Evolutionary conservation across 2,797 vertebrate species (phyloP).

Genomic region (Protonibea diacanthus): DNA sequence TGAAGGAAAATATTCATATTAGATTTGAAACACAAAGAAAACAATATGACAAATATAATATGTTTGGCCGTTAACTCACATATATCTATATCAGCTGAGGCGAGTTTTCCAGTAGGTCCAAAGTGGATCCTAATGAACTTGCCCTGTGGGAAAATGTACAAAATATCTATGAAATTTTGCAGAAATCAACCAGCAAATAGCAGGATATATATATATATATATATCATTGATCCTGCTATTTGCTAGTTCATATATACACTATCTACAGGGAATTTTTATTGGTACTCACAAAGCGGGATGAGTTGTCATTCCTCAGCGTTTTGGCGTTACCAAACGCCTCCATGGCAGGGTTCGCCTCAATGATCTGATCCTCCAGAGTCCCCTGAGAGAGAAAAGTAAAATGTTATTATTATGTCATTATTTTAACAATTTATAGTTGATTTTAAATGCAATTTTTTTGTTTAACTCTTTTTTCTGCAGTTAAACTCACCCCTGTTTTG

Average conservation of each 20-base stretch:
- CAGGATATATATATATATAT: background rate
- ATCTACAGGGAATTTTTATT: background rate
- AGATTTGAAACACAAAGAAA: background rate
- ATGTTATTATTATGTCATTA: background rate
- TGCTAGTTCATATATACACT: too few relatives aligned
- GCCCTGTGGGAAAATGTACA: conserved; percentile 82
- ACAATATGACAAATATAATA: background rate
- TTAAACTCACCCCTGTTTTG: conserved; percentile 81
- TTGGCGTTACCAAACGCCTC: conserved; percentile 97
- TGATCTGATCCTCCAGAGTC: conserved; percentile 96
- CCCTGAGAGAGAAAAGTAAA: conserved; percentile 79
- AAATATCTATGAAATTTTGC: background rate
- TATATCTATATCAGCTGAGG: conserved; percentile 93
- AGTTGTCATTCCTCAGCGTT: conserved; percentile 96
- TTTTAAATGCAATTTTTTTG: background rate
- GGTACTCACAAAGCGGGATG: conserved; percentile 94
- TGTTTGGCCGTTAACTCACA: conserved; percentile 85
- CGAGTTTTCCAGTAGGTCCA: conserved; percentile 93
- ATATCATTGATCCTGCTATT: too few relatives aligned
- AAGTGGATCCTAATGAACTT: conserved; percentile 98
- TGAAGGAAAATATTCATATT: conserved; percentile 61
- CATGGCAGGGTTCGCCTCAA: conserved; percentile 97
- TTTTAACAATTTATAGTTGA: background rate
- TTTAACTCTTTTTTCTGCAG: background rate
- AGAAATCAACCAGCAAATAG: background rate